Conservation (phyloP, 2,113 vertebrate genomes). For the Platichthys flesus region DNA sequence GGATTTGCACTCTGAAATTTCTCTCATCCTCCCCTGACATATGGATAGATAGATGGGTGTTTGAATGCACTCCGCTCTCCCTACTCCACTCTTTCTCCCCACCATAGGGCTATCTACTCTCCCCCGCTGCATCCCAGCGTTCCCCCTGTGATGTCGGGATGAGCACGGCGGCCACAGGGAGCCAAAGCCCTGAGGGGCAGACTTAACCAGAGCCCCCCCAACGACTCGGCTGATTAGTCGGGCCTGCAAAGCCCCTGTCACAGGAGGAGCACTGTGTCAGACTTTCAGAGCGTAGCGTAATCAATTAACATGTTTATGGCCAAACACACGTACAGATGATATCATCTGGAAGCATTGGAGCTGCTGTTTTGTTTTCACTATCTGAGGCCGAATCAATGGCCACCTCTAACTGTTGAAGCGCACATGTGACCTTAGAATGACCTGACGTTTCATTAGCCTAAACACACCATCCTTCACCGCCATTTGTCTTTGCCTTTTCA, state of each 20-base stretch:
- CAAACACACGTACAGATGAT: slow-evolving; percentile 10
- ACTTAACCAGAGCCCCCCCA: slow-evolving; percentile 53
- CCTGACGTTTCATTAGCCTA: slow-evolving; percentile 6
- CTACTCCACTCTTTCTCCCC: slow-evolving; percentile 3
- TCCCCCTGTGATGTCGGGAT: slow-evolving; percentile 44
- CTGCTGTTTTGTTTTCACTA: neutral
- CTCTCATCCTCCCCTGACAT: slow-evolving; percentile 46
- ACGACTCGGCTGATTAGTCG: slow-evolving; percentile 57
- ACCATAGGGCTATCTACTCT: slow-evolving; percentile 18
- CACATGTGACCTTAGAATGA: slow-evolving; percentile 24
- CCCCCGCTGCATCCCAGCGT: slow-evolving; percentile 32
- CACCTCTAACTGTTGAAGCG: neutral
- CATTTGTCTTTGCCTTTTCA: slow-evolving; percentile 42
- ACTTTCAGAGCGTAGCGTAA: slow-evolving; percentile 54
- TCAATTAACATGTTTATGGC: slow-evolving; percentile 66
- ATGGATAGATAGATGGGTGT: slow-evolving; percentile 37
- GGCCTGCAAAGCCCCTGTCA: slow-evolving; percentile 62
- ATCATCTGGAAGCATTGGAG: slow-evolving; percentile 27
- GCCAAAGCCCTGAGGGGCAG: slow-evolving; percentile 56
- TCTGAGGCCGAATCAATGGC: slow-evolving; percentile 4
- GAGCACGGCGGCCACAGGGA: slow-evolving; percentile 52
- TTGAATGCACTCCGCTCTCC: slow-evolving; percentile 5
- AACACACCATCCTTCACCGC: slow-evolving; percentile 14
- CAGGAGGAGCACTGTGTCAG: slow-evolving; percentile 55
- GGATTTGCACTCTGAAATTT: slow-evolving; percentile 50